Evolutionary conservation across 2,888 invertebrate species (phyloP).

Genomic region (Cerastis leucographa): DNA sequence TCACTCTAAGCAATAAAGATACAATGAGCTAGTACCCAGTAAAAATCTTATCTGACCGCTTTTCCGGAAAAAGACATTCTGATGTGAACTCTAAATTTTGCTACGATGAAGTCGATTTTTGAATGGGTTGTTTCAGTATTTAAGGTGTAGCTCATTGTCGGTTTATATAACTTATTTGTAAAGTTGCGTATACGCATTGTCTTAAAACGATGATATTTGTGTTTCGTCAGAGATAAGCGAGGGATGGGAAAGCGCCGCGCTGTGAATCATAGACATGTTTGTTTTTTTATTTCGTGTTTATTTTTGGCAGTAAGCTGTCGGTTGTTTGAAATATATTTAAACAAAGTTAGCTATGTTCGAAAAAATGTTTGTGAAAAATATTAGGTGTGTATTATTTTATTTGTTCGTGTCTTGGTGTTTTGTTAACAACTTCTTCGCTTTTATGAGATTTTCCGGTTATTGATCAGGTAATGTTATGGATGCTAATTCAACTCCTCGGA

Average conservation of each 20-base stretch:
- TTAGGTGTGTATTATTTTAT: slow-evolving; percentile 57
- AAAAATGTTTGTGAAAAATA: slow-evolving; percentile 61
- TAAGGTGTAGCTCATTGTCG: slow-evolving; percentile 73
- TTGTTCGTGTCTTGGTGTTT: slow-evolving; percentile 63
- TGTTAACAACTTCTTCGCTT: slow-evolving; percentile 21
- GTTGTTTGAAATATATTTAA: slow-evolving; percentile 62
- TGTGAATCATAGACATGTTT: slow-evolving; percentile 71
- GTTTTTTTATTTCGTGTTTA: slow-evolving; percentile 75
- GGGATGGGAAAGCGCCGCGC: slow-evolving; percentile 77
- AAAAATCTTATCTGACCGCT: slow-evolving; percentile 76
- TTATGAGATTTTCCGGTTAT: not conserved
- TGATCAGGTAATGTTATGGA: not conserved
- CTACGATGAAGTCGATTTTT: slow-evolving; percentile 63
- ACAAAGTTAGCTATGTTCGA: slow-evolving; percentile 63
- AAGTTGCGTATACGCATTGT: slow-evolving; percentile 85
- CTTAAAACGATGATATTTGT: slow-evolving; percentile 82
- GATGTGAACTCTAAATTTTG: slow-evolving; percentile 60
- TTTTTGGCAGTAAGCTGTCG: slow-evolving; percentile 82
- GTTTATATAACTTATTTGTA: slow-evolving; percentile 85
- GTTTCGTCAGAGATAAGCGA: slow-evolving; percentile 83
- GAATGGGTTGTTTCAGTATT: slow-evolving; percentile 27
- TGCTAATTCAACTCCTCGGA: not conserved
- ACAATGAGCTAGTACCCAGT: slow-evolving; percentile 85
- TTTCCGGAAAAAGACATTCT: slow-evolving; percentile 58
- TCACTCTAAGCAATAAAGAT: slow-evolving; percentile 86